Conservation (phyloP, 92 coral and sea anemone species). For the Desmophyllum pertusum region DNA sequence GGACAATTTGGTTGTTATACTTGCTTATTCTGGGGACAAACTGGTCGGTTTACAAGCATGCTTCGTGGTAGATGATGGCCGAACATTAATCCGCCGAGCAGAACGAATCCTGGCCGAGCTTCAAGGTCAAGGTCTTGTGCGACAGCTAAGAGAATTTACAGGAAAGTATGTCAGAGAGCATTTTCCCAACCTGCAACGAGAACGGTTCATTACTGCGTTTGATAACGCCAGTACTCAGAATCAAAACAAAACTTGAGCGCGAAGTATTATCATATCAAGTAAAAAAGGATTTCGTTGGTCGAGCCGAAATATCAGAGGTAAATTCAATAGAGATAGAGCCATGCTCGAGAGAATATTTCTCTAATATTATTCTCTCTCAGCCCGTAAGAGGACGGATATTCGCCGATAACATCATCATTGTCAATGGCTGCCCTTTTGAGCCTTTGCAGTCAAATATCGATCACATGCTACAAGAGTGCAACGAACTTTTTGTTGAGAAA, state of each 20-base stretch:
- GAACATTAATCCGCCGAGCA: slow-evolving; percentile 74
- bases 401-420: slow-evolving; percentile 64
- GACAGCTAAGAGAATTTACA: slow-evolving; percentile 51
- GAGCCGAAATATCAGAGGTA: neutral
- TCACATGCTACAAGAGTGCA: slow-evolving; percentile 69
- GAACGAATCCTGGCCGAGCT: slow-evolving; percentile 66
- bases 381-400: slow-evolving; percentile 50
- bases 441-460: slow-evolving; percentile 75
- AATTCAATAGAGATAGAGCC: slow-evolving; percentile 40
- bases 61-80: slow-evolving; percentile 72
- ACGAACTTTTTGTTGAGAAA: slow-evolving; percentile 70
- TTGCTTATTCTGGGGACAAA: slow-evolving; percentile 1
- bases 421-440: slow-evolving; percentile 88
- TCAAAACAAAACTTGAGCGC: slow-evolving; percentile 76
- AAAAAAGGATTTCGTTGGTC: slow-evolving; percentile 14
- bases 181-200: slow-evolving; percentile 59
- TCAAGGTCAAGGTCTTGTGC: slow-evolving; percentile 78
- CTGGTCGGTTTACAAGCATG: slow-evolving; percentile 69
- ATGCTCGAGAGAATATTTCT: slow-evolving; percentile 50
- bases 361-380: slow-evolving; percentile 50
- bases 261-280: slow-evolving; percentile 75
- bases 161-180: slow-evolving; percentile 60
- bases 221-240: slow-evolving; percentile 65
- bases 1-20: slow-evolving; percentile 15
- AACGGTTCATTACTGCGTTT: slow-evolving; percentile 77